These are phyloP conservation scores for Lepidurus apus DNA, from an alignment of 1,140 invertebrate genomes.

Conservation along the genomic window DNA sequence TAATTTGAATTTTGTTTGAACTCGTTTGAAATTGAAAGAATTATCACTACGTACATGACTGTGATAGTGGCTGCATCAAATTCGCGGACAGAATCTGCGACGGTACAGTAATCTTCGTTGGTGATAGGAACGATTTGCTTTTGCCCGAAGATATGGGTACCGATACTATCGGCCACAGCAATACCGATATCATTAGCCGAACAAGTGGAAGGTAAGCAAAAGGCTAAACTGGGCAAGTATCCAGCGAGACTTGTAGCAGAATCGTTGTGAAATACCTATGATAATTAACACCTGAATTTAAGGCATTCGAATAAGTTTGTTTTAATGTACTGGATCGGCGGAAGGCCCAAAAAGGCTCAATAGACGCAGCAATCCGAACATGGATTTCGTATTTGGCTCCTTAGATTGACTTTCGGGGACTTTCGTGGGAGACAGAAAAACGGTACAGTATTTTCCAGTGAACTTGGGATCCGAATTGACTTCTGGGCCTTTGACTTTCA, in stretches of 20 bases:
- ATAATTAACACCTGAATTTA: neutral
- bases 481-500: neutral
- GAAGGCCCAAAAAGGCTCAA: neutral
- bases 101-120: conserved; percentile 25
- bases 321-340: neutral
- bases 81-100: neutral
- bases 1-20: neutral
- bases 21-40: no score
- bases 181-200: conserved; percentile 26
- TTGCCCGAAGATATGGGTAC: conserved; percentile 9
- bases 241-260: neutral
- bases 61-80: conserved; percentile 24
- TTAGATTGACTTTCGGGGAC: neutral
- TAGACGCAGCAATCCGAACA: conserved; percentile 1
- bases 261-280: neutral
- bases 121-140: neutral
- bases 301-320: neutral
- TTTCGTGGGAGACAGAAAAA: neutral
- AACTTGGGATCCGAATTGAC: neutral
- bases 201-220: conserved; percentile 33
- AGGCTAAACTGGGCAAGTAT: conserved; percentile 29
- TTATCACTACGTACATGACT: conserved; percentile 1
- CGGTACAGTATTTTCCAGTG: conserved; percentile 25
- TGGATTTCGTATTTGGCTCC: neutral
- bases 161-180: conserved; percentile 23